Percentiles rank a stretch among this genome's conserved stretches.
These are phyloP conservation scores for Oenanthe melanoleuca DNA, from an alignment of 2,113 vertebrate species.

Conservation along the genomic window DNA sequence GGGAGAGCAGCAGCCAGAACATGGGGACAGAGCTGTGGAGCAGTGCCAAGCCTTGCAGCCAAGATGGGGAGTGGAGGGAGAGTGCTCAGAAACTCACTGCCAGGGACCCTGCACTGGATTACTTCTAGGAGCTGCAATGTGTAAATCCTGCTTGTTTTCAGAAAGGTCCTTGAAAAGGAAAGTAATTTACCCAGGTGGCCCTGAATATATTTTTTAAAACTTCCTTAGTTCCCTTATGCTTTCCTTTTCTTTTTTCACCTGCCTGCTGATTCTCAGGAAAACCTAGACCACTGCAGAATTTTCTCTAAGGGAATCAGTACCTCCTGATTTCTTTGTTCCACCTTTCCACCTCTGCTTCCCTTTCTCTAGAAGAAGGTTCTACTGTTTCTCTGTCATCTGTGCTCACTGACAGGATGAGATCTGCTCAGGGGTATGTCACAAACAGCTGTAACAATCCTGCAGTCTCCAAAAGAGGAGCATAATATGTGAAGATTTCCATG, in stretches of 20 bases:
- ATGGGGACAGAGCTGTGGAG: constrained; percentile 11
- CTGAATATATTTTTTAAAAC: background rate
- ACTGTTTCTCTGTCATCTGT: background rate
- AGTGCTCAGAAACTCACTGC: background rate
- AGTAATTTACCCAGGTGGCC: background rate
- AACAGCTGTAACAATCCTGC: background rate
- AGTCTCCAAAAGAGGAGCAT: background rate
- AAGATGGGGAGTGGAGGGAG: background rate
- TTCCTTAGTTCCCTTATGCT: background rate
- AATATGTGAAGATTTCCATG: background rate
- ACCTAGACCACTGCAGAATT: background rate
- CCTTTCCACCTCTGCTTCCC: background rate
- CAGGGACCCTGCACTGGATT: background rate
- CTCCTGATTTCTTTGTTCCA: background rate
- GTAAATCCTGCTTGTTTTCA: background rate
- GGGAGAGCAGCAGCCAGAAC: background rate
- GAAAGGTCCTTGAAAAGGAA: background rate
- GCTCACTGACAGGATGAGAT: background rate
- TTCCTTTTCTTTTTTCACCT: background rate
- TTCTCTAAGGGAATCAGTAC: background rate
- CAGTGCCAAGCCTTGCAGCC: constrained; percentile 15
- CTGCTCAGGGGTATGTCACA: fast-evolving
- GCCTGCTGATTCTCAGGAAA: background rate
- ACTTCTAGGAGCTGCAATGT: background rate
- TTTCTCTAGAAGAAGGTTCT: background rate